Conservation (phyloP, 2,797 vertebrate genomes). For the Manis javanica region DNA sequence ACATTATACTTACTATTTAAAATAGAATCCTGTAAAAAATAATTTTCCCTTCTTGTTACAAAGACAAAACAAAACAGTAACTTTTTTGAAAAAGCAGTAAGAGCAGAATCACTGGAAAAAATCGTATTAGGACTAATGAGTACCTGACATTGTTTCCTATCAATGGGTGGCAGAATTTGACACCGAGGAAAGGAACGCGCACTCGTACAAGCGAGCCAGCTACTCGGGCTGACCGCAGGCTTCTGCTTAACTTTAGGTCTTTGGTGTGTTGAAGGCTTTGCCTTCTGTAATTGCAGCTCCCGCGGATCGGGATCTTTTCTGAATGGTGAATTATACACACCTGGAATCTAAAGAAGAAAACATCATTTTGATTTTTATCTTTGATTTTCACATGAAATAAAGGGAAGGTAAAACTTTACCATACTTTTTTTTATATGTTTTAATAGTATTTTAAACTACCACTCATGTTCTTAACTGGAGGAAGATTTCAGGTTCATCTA, state of each 20-base stretch:
- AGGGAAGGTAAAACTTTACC: neutral
- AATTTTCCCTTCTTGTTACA: neutral
- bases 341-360: conserved; percentile 89
- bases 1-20: neutral
- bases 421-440: neutral
- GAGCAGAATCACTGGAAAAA: neutral
- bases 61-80: neutral
- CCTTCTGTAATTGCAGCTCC: conserved; percentile 91
- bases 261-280: conserved; percentile 86
- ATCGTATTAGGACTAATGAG: rapidly evolving
- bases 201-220: conserved; percentile 81
- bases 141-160: conserved; percentile 92
- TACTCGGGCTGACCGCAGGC: neutral
- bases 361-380: neutral
- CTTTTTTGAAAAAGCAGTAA: neutral
- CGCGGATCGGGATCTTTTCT: conserved; percentile 91
- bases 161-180: conserved; percentile 89
- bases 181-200: conserved; percentile 74
- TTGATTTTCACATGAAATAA: neutral
- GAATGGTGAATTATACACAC: conserved; percentile 95
- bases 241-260: conserved; percentile 39
- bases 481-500: neutral
- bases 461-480: neutral
- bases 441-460: neutral
- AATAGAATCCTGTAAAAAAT: neutral